Conservation (phyloP, 2,797 vertebrate species). For the Enteromius mattozi region DNA sequence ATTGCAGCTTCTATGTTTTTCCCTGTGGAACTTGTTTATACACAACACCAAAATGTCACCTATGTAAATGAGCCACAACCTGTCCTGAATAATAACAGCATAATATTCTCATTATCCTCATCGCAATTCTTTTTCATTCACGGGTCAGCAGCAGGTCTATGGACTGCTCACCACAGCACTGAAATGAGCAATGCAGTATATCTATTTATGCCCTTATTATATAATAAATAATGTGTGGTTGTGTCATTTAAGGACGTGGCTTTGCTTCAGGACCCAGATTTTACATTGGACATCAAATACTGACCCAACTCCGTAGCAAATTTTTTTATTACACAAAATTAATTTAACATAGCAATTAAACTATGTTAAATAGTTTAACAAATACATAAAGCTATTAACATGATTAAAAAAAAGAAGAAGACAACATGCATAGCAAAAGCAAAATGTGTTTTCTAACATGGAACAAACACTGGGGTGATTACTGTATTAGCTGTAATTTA, state of each 20-base stretch:
- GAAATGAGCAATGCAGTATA: constrained; percentile 45
- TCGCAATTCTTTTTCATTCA: constrained; percentile 7
- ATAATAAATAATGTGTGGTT: constrained; percentile 16
- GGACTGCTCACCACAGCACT: constrained; percentile 20
- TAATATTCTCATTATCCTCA: constrained; percentile 1
- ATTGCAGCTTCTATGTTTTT: background rate
- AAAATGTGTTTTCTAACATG: background rate
- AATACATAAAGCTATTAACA: background rate
- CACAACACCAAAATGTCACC: constrained; percentile 33
- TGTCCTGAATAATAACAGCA: constrained; percentile 18
- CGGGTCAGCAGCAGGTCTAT: constrained; percentile 12
- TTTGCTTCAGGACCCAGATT: background rate
- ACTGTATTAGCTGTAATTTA: background rate
- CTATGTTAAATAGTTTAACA: too few species aligned
- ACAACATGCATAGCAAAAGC: background rate
- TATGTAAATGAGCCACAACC: constrained; percentile 20
- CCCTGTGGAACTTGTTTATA: background rate
- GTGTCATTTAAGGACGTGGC: constrained; percentile 9
- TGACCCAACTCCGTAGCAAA: background rate
- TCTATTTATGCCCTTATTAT: constrained; percentile 44
- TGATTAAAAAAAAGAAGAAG: background rate
- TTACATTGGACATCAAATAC: background rate
- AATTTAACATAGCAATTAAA: too few species aligned
- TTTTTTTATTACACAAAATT: background rate
- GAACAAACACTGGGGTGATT: background rate